Base-by-base conservation (phyloP, 2,113 vertebrate species). In the Apus apus region DNA sequence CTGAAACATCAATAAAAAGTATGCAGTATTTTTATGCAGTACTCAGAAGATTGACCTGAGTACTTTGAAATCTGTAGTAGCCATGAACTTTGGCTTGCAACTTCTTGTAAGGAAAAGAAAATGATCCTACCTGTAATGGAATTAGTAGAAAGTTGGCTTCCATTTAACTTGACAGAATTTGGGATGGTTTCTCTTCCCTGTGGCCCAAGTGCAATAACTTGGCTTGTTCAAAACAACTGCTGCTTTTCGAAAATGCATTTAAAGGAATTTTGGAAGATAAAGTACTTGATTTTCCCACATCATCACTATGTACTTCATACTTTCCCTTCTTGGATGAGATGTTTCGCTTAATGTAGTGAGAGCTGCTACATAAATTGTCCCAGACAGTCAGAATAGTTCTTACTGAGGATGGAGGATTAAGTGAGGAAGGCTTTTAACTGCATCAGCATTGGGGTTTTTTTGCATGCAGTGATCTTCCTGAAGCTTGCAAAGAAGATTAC, bases 401-500 rank as follows among this genome's bases (percentile, higher is more conserved):
- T 72, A 27, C 43, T 74, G 82, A 88, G 87, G 88, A 75, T 10
- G 83, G 87, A 94, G 93, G 78, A 93, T 96, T 93, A 97, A 88
- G 65, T 81, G 15, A 78, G 91, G 75, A 91, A 89, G 58, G 62
- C 77, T 95, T 94, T 96, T 82, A 64, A 76, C 46, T 60, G 23
- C 78, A n/a, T 1, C 13, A 46, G 18, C 68, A 32, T 62, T 81
- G 81, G 30, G 8, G 26, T 36, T 46, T 89, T 62, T 73, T 89
- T 78, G 45, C 19, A 54, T 34, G 18, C 62, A 40, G 4, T 68
- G 65, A 60, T 96, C 58, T 73, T 93, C 82, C 26, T 25, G 13
- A 91, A 89, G 81, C 94, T 90, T 92, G 56, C 71, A 90, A 70
- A 91, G 95, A 86, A 92, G 95, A 93, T 97, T 89, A 61, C 30